Evolutionary conservation across 2,888 invertebrate genomes (phyloP).

Genomic region (Nephrotoma flavescens): DNA sequence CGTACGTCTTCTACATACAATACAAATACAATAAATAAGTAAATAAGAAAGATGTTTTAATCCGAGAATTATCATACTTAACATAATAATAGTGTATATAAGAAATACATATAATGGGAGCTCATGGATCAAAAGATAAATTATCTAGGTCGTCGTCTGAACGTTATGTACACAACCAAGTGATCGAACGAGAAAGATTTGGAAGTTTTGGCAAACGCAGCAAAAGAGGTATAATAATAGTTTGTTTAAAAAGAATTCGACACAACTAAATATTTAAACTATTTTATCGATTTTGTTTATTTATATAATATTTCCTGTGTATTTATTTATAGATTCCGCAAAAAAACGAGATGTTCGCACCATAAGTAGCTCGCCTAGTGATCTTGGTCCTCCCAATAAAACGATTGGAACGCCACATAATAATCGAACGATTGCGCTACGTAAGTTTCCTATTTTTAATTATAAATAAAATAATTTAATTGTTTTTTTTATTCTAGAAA

Average conservation of each 20-base stretch:
- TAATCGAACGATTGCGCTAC: background rate
- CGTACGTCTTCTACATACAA: background rate
- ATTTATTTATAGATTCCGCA: conserved; percentile 26
- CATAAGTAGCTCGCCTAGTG: conserved; percentile 32
- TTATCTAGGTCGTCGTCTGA: conserved; percentile 50
- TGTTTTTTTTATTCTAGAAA: background rate
- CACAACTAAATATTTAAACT: background rate
- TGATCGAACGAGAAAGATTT: conserved; percentile 51
- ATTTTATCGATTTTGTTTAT: background rate
- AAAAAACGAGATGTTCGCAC: conserved; percentile 34
- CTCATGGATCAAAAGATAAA: conserved; percentile 63
- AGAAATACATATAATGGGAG: conserved; percentile 40
- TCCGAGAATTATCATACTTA: background rate
- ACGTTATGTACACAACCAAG: conserved; percentile 33
- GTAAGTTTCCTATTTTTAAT: background rate
- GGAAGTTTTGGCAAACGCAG: conserved; percentile 54
- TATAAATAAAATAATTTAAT: background rate
- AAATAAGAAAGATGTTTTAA: background rate
- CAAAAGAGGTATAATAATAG: conserved; percentile 19
- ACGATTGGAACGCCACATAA: conserved; percentile 19
- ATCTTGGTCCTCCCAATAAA: conserved; percentile 32
- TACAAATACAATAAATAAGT: background rate
- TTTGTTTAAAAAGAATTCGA: background rate
- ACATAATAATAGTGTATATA: background rate
- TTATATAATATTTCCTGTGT: background rate